Percentiles rank a stretch among this genome's conserved stretches.
Evolutionary conservation across 2,113 vertebrate genomes (phyloP).

Genomic region (Motacilla tschutschensis): DNA sequence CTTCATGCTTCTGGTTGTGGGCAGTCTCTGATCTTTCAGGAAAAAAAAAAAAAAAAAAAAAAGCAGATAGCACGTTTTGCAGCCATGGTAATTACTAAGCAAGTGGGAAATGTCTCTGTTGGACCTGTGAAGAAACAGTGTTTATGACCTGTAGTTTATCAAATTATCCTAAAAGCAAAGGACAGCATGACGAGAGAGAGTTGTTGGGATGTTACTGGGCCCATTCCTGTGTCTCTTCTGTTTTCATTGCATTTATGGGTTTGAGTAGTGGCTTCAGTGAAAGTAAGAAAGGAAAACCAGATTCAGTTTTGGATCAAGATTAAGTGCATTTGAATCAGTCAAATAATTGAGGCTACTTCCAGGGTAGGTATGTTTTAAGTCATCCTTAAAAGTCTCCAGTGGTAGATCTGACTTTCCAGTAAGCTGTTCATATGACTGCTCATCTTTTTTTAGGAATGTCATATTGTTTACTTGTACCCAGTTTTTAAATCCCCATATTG

Average conservation of each 20-base stretch:
- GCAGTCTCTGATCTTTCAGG: background rate
- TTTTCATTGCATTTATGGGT: background rate
- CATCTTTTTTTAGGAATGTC: background rate
- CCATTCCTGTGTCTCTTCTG: background rate
- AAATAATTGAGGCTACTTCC: background rate
- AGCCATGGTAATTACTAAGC: background rate
- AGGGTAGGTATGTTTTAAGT: background rate
- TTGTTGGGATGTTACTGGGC: rapidly evolving
- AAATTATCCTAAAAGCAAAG: background rate
- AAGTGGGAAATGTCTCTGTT: background rate
- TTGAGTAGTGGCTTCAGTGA: background rate
- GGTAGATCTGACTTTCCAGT: background rate
- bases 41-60: background rate
- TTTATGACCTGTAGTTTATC: background rate
- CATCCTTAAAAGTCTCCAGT: background rate
- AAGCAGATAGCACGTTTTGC: rapidly evolving
- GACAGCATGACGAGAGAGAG: background rate
- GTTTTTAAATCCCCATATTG: background rate
- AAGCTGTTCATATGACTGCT: background rate
- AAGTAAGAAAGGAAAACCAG: background rate
- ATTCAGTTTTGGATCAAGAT: background rate
- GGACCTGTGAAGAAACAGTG: background rate
- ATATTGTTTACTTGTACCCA: background rate
- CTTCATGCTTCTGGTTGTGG: background rate
- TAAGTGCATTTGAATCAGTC: background rate